Conservation (phyloP, 2,888 invertebrate species). For the Cancer borealis region DNA sequence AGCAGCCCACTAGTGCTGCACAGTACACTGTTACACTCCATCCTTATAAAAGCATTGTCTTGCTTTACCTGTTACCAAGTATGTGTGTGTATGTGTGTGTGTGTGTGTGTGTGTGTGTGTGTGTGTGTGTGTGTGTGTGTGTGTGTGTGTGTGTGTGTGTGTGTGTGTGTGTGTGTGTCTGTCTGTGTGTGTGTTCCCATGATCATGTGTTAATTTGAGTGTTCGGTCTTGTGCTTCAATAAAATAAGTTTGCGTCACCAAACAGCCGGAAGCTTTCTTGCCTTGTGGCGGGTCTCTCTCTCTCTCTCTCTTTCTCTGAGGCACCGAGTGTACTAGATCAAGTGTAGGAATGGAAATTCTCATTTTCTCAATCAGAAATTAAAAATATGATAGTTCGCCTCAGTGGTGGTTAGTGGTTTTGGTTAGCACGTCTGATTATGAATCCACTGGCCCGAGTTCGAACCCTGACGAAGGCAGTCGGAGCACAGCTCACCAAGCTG, state of each 20-base stretch:
- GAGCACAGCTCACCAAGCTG: too few species aligned
- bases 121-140: neutral
- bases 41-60: neutral
- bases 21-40: neutral
- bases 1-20: neutral
- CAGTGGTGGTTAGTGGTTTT: too few species aligned
- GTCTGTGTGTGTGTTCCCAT: neutral
- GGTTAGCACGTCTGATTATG: too few species aligned
- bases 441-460: too few species aligned
- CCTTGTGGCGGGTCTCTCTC: neutral
- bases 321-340: too few species aligned
- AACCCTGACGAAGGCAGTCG: too few species aligned
- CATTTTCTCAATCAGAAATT: too few species aligned
- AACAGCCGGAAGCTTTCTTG: neutral
- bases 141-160: neutral
- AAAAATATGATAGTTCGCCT: too few species aligned
- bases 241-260: neutral
- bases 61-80: constrained; percentile 1
- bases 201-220: neutral
- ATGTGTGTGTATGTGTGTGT: neutral
- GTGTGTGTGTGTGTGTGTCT: neutral
- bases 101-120: neutral
- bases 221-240: constrained; percentile 26
- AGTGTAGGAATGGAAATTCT: too few species aligned
- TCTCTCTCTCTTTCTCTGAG: neutral